These are phyloP conservation scores for Neostethus bicornis DNA, from an alignment of 2,797 vertebrate genomes.

Conservation along the genomic window DNA sequence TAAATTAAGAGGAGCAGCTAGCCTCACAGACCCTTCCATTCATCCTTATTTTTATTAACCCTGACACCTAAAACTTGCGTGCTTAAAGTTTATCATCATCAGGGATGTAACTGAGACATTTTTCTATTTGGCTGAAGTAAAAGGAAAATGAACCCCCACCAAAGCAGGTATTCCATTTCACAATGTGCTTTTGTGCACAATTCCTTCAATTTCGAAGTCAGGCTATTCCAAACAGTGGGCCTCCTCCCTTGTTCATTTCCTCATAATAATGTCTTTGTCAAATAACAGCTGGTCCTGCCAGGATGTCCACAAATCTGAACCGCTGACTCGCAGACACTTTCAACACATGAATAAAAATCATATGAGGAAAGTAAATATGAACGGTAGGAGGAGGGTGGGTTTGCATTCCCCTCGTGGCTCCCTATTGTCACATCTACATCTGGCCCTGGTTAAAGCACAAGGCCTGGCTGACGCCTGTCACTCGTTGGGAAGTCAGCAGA, in stretches of 20 bases:
- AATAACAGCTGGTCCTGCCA: slow-evolving; percentile 73
- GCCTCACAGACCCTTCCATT: slow-evolving; percentile 44
- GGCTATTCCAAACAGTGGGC: slow-evolving; percentile 69
- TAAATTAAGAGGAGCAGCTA: slow-evolving; percentile 42
- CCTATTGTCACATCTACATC: slow-evolving; percentile 92
- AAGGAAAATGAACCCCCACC: slow-evolving; percentile 41
- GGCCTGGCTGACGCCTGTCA: slow-evolving; percentile 88
- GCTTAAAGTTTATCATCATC: slow-evolving; percentile 61
- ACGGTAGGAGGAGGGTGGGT: slow-evolving; percentile 41
- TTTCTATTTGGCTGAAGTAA: slow-evolving; percentile 45
- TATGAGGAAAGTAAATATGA: slow-evolving; percentile 81
- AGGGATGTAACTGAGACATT: slow-evolving; percentile 58
- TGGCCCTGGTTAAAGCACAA: slow-evolving; percentile 90
- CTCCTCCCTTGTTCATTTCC: slow-evolving; percentile 73
- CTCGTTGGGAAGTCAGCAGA: slow-evolving; percentile 87
- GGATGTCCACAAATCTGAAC: slow-evolving; percentile 70
- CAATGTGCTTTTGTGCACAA: slow-evolving; percentile 74
- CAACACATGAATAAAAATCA: slow-evolving; percentile 66
- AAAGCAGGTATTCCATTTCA: slow-evolving; percentile 70
- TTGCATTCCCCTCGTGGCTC: slow-evolving; percentile 77
- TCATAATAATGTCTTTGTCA: slow-evolving; percentile 82
- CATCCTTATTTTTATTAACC: slow-evolving; percentile 44
- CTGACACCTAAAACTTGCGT: slow-evolving; percentile 49
- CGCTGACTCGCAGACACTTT: slow-evolving; percentile 66
- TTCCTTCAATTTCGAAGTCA: slow-evolving; percentile 48